Base-by-base conservation (phyloP, 2,797 vertebrate species). In the Gambusia yucatana region DNA sequence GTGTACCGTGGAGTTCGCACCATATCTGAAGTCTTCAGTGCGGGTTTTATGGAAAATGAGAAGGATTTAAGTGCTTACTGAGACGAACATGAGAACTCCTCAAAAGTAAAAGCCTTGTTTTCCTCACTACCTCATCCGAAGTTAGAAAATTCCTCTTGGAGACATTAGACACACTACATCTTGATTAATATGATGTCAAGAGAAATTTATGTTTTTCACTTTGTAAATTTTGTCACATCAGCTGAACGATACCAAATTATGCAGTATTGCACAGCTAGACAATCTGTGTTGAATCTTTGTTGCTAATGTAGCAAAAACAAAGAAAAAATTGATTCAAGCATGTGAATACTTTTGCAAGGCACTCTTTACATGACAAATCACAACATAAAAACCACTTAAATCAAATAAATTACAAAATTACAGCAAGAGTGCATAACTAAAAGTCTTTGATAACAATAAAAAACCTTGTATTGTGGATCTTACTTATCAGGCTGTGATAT, bases 71-170 rank as follows among this genome's bases (percentile, higher is more conserved):
- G 17, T 16, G 16, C 28, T 63, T 13, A 10, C 43, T 71, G 47
- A 81, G 48, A 75, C 73, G 25, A 82, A 33, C 25, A 78, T 82
- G 6, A 71, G 8, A 82, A 13, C 7, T 74, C 63, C 7, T 74
- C 36, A 25, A 33, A 63, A 70, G 46, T 33, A 3, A 20, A 74
- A 55, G 72, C 33, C 5, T 36, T 47, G 39, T 72, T 77, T 80
- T 59, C 46, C 59, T 78, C 70, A 71, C 71, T 52, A 71, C 79
- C 36, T 75, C 13, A 71, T 9, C 43, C 39, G 80, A 33, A 57
- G 79, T 79, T 47, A 28, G 61, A 52, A 0, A 76, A 69, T 41
- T 47, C 28, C 39, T 81, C 39, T 48, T 69, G 52, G 43, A 14
- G 0, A 75, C 6, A 33, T 67, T 67, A 67, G 4, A 22, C 3